Evolutionary conservation across 2,113 vertebrate genomes (phyloP).

Genomic region (Pangasianodon hypophthalmus): DNA sequence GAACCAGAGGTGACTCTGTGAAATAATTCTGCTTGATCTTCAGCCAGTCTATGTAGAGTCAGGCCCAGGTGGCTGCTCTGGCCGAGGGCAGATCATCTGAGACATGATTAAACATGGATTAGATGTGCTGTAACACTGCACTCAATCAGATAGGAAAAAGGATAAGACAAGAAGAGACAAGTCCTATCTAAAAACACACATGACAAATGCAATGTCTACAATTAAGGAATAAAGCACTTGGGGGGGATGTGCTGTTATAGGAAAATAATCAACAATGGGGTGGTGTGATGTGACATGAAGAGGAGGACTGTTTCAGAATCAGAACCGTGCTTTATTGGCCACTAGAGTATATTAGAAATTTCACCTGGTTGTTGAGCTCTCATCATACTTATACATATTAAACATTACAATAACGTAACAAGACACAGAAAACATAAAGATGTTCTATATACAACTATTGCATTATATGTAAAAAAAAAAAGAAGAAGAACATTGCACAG

Average conservation of each 20-base stretch:
- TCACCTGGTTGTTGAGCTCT: background rate
- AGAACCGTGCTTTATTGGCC: background rate
- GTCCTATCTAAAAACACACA: background rate
- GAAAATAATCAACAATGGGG: background rate
- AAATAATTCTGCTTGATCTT: background rate
- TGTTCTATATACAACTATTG: background rate
- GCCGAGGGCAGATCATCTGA: slow-evolving; percentile 63
- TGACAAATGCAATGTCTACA: background rate
- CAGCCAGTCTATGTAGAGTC: slow-evolving; percentile 19
- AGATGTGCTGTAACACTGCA: slow-evolving; percentile 53
- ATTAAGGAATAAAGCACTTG: background rate
- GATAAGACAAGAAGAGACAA: slow-evolving; percentile 7
- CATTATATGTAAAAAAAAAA: background rate
- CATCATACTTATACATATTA: background rate
- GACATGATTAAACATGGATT: slow-evolving; percentile 85
- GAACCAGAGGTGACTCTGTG: background rate
- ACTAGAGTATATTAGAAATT: background rate
- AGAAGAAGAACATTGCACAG: background rate
- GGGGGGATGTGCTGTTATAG: background rate
- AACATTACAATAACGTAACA: background rate
- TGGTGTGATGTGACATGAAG: background rate
- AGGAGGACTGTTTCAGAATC: background rate
- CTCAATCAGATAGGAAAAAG: slow-evolving; percentile 38
- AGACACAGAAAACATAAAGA: background rate
- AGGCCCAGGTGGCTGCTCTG: background rate